phyloP scores from a whole-genome alignment of 37 sponge, comb jelly and placozoan genomes.

The Aphrocallistes beatrix region DNA sequence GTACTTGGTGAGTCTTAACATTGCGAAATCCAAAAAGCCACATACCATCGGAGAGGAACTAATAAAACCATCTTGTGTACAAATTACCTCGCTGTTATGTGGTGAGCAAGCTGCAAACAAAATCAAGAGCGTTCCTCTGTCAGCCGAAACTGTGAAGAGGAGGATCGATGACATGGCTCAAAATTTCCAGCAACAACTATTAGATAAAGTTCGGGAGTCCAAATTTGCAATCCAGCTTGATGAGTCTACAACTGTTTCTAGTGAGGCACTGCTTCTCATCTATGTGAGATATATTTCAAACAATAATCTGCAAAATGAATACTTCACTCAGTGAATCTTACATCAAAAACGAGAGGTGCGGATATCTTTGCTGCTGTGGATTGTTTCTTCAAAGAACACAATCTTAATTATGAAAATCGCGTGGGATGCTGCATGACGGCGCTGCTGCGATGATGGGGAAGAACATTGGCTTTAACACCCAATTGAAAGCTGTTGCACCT shows the following conservation, averaged over 20 bases:
- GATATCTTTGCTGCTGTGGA: slow-evolving; percentile 7
- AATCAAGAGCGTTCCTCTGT: not conserved
- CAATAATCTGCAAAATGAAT: slow-evolving; percentile 17
- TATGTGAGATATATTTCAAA: slow-evolving; percentile 12
- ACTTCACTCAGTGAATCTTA: not conserved
- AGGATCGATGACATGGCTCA: too few relatives aligned
- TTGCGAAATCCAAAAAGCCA: too few relatives aligned
- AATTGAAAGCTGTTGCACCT: not conserved
- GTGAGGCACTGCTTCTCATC: not conserved
- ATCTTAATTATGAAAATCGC: not conserved
- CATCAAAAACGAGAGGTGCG: not conserved
- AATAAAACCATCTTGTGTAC: not conserved
- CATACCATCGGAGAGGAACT: not conserved
- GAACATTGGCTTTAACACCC: slow-evolving; percentile 1
- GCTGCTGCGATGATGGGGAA: not conserved
- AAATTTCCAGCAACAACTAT: not conserved
- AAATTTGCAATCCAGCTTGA: slow-evolving; percentile 6
- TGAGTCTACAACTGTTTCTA: not conserved
- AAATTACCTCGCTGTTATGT: not conserved
- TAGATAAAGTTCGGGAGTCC: not conserved
- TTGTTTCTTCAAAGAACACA: not conserved
- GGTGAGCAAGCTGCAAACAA: not conserved
- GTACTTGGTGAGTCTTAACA: too few relatives aligned
- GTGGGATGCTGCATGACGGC: not conserved
- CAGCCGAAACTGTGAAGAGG: not conserved